phyloP scores from a whole-genome alignment of 1,140 invertebrate genomes.

The Saccostrea glomerata region DNA sequence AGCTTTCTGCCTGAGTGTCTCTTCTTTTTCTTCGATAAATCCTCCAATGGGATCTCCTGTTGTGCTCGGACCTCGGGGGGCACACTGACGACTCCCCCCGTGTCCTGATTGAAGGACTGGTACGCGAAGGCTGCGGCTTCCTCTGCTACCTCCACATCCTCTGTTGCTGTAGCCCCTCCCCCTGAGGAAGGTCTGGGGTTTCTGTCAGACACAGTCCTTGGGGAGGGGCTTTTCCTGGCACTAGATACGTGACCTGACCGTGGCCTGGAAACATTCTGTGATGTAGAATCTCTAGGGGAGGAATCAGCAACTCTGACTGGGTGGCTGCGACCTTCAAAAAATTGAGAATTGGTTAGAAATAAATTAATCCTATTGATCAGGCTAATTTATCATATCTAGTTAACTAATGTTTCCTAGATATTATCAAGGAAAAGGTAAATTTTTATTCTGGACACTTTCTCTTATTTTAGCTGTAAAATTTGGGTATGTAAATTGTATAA shows the following conservation, averaged over 20 bases:
- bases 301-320: conserved; percentile 61
- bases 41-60: conserved; percentile 89
- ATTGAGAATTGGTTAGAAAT: not conserved
- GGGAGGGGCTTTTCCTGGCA: not conserved
- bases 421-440: too few species aligned
- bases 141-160: conserved; percentile 66
- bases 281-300: not conserved
- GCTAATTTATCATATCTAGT: too few species aligned
- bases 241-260: not conserved
- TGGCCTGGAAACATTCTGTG: not conserved
- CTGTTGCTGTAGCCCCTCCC: conserved; percentile 19
- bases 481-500: too few species aligned
- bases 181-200: not conserved
- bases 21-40: conserved; percentile 81
- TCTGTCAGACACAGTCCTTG: not conserved
- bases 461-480: too few species aligned
- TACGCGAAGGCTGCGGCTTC: conserved; percentile 83
- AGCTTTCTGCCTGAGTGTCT: conserved; percentile 55
- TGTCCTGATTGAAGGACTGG: conserved; percentile 81
- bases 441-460: too few species aligned
- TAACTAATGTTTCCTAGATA: too few species aligned
- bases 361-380: not conserved
- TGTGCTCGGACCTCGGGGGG: conserved; percentile 51
- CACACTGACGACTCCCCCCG: conserved; percentile 79
- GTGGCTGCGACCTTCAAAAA: conserved; percentile 68